These are phyloP conservation scores for Lithophane socia DNA, from an alignment of 2,888 invertebrate genomes.

Conservation along the genomic window DNA sequence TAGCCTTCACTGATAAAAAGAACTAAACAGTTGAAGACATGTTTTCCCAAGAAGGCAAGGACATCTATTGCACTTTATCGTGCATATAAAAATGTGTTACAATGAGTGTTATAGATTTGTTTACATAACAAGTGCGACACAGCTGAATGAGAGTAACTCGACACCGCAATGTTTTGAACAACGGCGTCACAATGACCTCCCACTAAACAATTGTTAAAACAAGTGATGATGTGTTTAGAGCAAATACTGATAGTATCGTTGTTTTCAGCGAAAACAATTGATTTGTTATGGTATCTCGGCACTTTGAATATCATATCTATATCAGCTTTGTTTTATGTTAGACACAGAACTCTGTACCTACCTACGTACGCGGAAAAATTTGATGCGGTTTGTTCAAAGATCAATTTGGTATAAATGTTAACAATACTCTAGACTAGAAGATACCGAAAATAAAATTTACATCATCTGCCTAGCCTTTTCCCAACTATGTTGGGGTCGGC, in stretches of 20 bases:
- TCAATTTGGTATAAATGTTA: background rate
- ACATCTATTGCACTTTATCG: no score
- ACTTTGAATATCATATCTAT: background rate
- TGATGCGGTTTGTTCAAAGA: background rate
- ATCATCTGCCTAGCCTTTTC: no score
- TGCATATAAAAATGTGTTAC: background rate
- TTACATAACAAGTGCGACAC: constrained; percentile 36
- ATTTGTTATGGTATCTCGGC: background rate
- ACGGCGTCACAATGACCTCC: constrained; percentile 40
- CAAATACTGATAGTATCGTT: constrained; percentile 3
- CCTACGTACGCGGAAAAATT: background rate
- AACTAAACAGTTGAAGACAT: no score
- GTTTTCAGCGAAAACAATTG: background rate
- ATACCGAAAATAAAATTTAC: background rate
- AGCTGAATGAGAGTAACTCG: constrained; percentile 37
- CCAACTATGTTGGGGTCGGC: no score
- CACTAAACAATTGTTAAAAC: constrained; percentile 39
- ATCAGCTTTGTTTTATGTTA: background rate
- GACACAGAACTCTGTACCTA: background rate
- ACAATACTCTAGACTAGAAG: no score
- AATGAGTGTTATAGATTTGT: constrained; percentile 26
- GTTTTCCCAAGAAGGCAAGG: no score
- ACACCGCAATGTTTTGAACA: constrained; percentile 32
- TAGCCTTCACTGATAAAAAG: background rate
- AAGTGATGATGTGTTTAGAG: constrained; percentile 7